These are phyloP conservation scores for Drosophila ananassae DNA, from an alignment of 1,140 invertebrate genomes.

Conservation along the genomic window DNA sequence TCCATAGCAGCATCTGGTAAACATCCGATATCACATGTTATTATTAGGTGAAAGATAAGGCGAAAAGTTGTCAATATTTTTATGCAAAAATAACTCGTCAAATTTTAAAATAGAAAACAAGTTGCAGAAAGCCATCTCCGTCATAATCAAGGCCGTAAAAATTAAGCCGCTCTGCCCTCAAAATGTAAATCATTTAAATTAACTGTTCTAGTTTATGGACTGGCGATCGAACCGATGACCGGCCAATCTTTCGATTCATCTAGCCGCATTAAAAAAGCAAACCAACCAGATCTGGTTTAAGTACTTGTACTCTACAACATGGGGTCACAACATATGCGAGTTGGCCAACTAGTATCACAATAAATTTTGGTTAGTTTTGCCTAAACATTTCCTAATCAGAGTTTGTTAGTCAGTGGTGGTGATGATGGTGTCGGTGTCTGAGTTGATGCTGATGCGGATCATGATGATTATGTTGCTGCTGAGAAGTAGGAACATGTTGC, in stretches of 20 bases:
- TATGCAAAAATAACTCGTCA: neutral
- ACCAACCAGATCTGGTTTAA: neutral
- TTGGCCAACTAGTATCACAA: slow-evolving; percentile 6
- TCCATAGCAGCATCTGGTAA: neutral
- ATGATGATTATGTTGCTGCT: neutral
- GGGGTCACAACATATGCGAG: neutral
- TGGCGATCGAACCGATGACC: slow-evolving; percentile 14
- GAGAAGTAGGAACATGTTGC: neutral
- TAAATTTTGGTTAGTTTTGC: slow-evolving; percentile 10
- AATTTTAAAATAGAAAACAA: neutral
- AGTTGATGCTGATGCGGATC: too few relatives aligned
- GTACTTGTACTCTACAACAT: neutral
- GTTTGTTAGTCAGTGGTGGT: neutral
- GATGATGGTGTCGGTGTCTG: neutral
- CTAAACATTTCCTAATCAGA: neutral
- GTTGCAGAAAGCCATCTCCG: neutral
- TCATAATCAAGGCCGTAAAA: neutral
- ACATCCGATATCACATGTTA: neutral
- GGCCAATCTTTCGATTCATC: slow-evolving; percentile 16
- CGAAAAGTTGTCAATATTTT: neutral
- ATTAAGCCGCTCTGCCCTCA: slow-evolving; percentile 49
- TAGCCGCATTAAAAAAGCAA: slow-evolving; percentile 3
- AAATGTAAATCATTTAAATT: slow-evolving; percentile 63
- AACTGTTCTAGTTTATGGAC: slow-evolving; percentile 37
- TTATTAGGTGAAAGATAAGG: neutral